Conservation (phyloP, 1,140 invertebrate genomes). For the Zaprionus camerounensis region DNA sequence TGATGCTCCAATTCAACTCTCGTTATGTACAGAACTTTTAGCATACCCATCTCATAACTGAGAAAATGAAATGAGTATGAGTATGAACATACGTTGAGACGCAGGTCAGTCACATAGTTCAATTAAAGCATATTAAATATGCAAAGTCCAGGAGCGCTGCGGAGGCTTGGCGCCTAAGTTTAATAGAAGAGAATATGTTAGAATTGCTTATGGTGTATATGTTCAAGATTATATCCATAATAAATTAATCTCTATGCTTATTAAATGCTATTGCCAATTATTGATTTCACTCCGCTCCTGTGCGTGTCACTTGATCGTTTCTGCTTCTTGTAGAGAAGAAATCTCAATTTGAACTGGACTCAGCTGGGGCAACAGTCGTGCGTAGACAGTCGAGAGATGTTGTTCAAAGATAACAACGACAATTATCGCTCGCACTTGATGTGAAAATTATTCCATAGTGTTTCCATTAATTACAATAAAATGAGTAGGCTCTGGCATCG, state of each 20-base stretch:
- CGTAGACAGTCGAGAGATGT: constrained; percentile 32
- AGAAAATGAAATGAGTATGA: constrained; percentile 19
- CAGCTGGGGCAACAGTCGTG: constrained; percentile 52
- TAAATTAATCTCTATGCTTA: neutral
- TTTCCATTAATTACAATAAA: constrained; percentile 3
- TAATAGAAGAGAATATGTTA: neutral
- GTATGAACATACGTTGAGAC: neutral
- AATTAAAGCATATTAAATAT: constrained; percentile 73
- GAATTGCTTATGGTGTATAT: neutral
- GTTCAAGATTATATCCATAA: neutral
- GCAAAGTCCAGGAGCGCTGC: constrained; percentile 38
- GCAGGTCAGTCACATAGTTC: constrained; percentile 74
- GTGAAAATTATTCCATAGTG: constrained; percentile 20
- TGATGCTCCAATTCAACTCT: neutral
- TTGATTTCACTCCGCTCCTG: constrained; percentile 41
- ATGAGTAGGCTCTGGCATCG: neutral
- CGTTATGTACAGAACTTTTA: neutral
- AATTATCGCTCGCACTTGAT: neutral
- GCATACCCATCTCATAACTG: constrained; percentile 7
- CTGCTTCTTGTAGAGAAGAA: constrained; percentile 48
- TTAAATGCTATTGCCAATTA: neutral
- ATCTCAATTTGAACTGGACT: constrained; percentile 60
- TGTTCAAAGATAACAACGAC: constrained; percentile 4
- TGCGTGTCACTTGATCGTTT: constrained; percentile 25
- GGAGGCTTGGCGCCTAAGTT: neutral